These are phyloP conservation scores for Sinocyclocheilus maitianheensis DNA, from an alignment of 2,113 vertebrate species.

Conservation along the genomic window DNA sequence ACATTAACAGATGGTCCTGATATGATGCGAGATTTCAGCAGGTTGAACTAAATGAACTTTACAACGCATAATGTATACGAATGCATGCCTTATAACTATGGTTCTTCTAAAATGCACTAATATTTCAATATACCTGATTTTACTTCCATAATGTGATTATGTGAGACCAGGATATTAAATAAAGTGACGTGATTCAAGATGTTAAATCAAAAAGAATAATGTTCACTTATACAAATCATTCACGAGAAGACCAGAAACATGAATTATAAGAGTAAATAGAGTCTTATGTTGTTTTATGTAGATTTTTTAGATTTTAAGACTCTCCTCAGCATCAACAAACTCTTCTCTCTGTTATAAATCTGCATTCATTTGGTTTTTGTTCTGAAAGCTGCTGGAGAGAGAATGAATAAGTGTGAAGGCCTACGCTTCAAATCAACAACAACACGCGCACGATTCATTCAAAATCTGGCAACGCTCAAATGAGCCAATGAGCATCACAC, in stretches of 20 bases:
- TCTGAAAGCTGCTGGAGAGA: not conserved
- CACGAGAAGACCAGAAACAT: not conserved
- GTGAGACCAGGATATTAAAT: no score
- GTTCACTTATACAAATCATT: no score
- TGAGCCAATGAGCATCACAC: no score
- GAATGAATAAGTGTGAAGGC: not conserved
- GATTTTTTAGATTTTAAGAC: not conserved
- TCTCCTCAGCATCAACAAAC: constrained; percentile 14
- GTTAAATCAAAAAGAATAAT: no score
- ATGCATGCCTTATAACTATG: not conserved
- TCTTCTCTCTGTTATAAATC: constrained; percentile 25
- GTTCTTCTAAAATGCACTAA: no score
- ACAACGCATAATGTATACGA: constrained; percentile 13
- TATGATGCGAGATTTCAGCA: constrained; percentile 58
- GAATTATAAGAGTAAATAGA: not conserved
- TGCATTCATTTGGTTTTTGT: constrained; percentile 21
- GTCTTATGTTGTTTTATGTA: not conserved
- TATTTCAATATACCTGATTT: no score
- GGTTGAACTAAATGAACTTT: constrained; percentile 64
- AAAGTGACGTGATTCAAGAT: no score
- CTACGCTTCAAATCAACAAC: constrained; percentile 25
- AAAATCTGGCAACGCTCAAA: no score
- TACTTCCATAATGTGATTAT: no score
- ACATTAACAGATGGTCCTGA: constrained; percentile 76
- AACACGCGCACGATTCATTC: constrained; percentile 5